Evolutionary conservation across 2,797 vertebrate species (phyloP), one percentile per base, ranked within the genome.

Genomic region (Meriones psammophilus): DNA sequence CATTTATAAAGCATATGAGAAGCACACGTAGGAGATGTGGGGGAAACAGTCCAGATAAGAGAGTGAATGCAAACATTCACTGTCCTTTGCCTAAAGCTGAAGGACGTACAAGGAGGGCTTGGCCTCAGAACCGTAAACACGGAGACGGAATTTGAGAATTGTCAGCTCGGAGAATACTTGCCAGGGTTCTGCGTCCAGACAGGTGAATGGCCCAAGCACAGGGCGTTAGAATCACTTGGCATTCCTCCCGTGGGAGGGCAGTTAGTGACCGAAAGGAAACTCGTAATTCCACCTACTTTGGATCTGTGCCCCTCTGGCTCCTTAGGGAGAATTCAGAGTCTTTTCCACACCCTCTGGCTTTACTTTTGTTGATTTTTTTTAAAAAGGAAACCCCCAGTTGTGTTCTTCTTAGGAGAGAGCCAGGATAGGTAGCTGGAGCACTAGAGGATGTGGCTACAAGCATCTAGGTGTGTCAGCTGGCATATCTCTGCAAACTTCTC

Each of bases 1-100:
- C 95, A 83, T 98, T 97, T 97, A 97, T 97, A 96, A 96, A 97
- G 91, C 95, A 96, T 96, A 97, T 97, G 97, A 97, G 96, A 96
- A 96, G 96, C 97, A 98, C 97, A 97, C 97, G 97, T 91, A 95
- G 91, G 81, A 94, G 96, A 95, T 0, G 14, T 92, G 93, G 96
- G 92, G 96, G 96, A 92, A 95, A 73, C 28, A 1, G 94, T 94
- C 80, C 94, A 91, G 97, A 97, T 97, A 97, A 95, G 96, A 96
- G 91, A 88, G 73, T 81, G 91, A 77, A 95, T 68, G 95, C 87
- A 85, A 96, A 92, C 87, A 85, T 92, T 84, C 80, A 81, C 77
- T 84, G 62, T 76, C 74, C 94, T 97, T 85, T 88, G 87, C 92
- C 95, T 69, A 92, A 77, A 91, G 83, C 94, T 79, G 64, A 94